Evolutionary conservation across 2,797 vertebrate genomes (phyloP), one percentile per base, ranked within the genome.

Genomic region (Enteromius fasciolatus): DNA sequence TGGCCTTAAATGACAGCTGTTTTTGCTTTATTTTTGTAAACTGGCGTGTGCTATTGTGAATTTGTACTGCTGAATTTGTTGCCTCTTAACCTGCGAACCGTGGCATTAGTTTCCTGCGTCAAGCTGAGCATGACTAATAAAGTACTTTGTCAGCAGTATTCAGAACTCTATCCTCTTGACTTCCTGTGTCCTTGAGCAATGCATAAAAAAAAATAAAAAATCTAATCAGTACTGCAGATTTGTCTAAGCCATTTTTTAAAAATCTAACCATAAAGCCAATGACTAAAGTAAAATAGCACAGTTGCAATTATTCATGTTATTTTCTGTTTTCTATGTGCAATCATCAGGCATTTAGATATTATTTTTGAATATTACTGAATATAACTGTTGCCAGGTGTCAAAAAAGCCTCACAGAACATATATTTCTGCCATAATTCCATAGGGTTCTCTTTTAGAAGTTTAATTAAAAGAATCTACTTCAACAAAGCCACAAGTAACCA

Each of bases 111-210:
- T 88, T 68, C 57, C 76, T 86, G 85, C 85, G 28, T 84, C 20
- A 67, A 48, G 20, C 54, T 73, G 18, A 52, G 17, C 48, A 33
- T 73, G 46, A 52, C 28, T 50, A 33, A 73, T 52, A 52, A 52
- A 73, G 3, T 8, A 73, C 28, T 48, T 70, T 48, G 15, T 23
- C 23, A 52, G 70, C 69, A 73, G 46, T 33, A 50, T 72, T 50
- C 9, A 72, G 11, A 73, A 73, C 46, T 84, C 78, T 74, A 33
- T 64, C 67, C 78, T 78, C 59, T 36, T 74, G 15, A 61, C 78
- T 67, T 74, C 48, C 39, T 52, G 74, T 86, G 85, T 83, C 85
- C 85, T 86, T 83, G 78, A 78, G 66, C 75, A 54, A 52, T 74
- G 78, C 75, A 81, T 84, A 86, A 74, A 3, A 5, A 74, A 3